phyloP scores from a whole-genome alignment of 2,888 invertebrate species.

The Chymomyza amoena region DNA sequence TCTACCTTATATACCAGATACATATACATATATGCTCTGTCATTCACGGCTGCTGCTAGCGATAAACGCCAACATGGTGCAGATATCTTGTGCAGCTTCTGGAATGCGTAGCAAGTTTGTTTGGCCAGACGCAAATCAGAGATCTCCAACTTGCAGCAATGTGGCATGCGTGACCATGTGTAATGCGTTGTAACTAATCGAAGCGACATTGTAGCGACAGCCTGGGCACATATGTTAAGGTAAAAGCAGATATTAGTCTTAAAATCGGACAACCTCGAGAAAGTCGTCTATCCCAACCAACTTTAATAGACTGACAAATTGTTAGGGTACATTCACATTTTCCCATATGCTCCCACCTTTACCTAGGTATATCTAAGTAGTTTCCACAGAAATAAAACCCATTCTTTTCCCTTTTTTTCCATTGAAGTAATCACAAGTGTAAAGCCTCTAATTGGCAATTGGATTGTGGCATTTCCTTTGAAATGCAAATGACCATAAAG shows the following conservation, averaged over 20 bases:
- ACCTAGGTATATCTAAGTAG: too few relatives aligned
- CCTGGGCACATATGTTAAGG: constrained; percentile 5
- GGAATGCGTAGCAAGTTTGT: constrained; percentile 74
- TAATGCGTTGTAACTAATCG: constrained; percentile 65
- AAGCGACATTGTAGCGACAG: constrained; percentile 68
- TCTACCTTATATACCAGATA: constrained; percentile 10
- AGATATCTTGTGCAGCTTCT: constrained; percentile 77
- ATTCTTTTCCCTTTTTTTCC: too few relatives aligned
- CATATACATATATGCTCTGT: constrained; percentile 33
- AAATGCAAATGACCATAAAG: constrained; percentile 63
- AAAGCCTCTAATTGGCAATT: background rate
- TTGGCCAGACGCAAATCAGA: constrained; percentile 38
- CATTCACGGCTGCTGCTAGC: constrained; percentile 50
- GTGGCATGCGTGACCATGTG: constrained; percentile 35
- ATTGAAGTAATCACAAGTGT: background rate
- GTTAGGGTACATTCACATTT: too few relatives aligned
- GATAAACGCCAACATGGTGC: constrained; percentile 72
- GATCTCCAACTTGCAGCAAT: constrained; percentile 22
- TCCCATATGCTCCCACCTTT: too few relatives aligned
- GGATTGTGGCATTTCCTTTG: constrained; percentile 44
- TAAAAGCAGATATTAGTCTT: background rate
- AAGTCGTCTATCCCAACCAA: background rate
- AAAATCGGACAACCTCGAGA: background rate
- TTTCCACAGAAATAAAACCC: too few relatives aligned
- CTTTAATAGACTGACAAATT: too few relatives aligned